These are phyloP conservation scores for Anoplolepis gracilipes DNA, from an alignment of 1,140 invertebrate genomes.

Conservation along the genomic window DNA sequence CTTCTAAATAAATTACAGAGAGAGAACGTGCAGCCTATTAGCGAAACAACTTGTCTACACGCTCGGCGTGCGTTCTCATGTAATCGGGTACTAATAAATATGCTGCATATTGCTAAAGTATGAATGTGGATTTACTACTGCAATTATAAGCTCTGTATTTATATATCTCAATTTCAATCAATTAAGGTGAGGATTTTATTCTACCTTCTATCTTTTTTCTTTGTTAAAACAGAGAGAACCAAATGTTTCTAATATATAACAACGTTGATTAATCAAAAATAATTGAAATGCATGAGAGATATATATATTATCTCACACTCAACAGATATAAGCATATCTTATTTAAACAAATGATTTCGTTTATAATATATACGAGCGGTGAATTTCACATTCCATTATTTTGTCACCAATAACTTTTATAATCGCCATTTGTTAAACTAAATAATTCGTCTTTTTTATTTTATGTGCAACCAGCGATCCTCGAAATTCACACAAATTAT, in stretches of 20 bases:
- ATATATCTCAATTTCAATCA: conserved; percentile 15
- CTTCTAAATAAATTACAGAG: conserved; percentile 70
- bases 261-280: neutral
- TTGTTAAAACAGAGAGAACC: neutral
- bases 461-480: neutral
- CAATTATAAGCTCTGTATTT: neutral
- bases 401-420: neutral
- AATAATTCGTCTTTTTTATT: neutral
- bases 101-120: conserved; percentile 3
- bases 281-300: neutral
- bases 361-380: neutral
- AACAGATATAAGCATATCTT: neutral
- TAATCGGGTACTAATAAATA: conserved; percentile 57
- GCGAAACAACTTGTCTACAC: conserved; percentile 70
- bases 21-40: conserved; percentile 70
- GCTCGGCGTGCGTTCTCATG: conserved; percentile 23
- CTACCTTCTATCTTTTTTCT: neutral
- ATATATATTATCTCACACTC: neutral
- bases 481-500: conserved; percentile 29
- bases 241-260: neutral
- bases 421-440: neutral
- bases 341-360: neutral
- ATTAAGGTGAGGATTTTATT: conserved; percentile 30
- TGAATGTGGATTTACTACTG: conserved; percentile 10
- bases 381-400: neutral